Conservation (phyloP, 2,888 invertebrate species). For the Trichacis sp. region DNA sequence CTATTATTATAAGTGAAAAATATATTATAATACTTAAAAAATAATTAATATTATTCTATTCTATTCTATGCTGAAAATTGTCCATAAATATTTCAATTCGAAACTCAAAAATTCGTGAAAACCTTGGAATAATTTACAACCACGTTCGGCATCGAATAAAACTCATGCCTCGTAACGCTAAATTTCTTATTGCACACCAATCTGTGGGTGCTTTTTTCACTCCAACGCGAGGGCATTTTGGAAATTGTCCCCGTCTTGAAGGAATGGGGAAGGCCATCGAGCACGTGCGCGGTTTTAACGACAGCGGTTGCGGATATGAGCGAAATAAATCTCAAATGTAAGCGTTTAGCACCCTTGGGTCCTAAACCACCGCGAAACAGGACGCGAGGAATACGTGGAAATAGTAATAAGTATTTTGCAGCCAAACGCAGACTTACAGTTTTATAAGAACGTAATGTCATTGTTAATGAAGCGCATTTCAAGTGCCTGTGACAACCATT, state of each 20-base stretch:
- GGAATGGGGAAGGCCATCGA: conserved; percentile 31
- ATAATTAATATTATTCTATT: too few species aligned
- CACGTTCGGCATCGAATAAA: neutral
- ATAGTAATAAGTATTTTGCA: conserved; percentile 41
- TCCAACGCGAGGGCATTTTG: conserved; percentile 32
- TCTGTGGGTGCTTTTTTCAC: conserved; percentile 11
- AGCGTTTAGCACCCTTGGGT: conserved; percentile 55
- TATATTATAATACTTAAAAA: too few species aligned
- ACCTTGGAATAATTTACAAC: too few species aligned
- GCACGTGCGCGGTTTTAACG: conserved; percentile 42
- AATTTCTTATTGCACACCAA: conserved; percentile 34
- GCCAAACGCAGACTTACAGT: conserved; percentile 31
- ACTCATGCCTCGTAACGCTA: neutral
- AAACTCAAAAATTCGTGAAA: too few species aligned
- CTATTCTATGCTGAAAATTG: too few species aligned
- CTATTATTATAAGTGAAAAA: too few species aligned
- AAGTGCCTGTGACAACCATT: too few species aligned
- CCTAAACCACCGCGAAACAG: conserved; percentile 41
- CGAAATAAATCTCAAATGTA: conserved; percentile 63
- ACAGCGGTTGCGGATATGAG: conserved; percentile 57
- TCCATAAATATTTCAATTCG: too few species aligned
- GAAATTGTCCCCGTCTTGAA: conserved; percentile 38
- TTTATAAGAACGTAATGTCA: too few species aligned
- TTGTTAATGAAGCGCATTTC: too few species aligned
- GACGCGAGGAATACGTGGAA: conserved; percentile 46